Percentiles rank a stretch among this genome's conserved stretches.
These are phyloP conservation scores for Lepidostoma basale DNA, from an alignment of 1,140 invertebrate species.

Conservation along the genomic window DNA sequence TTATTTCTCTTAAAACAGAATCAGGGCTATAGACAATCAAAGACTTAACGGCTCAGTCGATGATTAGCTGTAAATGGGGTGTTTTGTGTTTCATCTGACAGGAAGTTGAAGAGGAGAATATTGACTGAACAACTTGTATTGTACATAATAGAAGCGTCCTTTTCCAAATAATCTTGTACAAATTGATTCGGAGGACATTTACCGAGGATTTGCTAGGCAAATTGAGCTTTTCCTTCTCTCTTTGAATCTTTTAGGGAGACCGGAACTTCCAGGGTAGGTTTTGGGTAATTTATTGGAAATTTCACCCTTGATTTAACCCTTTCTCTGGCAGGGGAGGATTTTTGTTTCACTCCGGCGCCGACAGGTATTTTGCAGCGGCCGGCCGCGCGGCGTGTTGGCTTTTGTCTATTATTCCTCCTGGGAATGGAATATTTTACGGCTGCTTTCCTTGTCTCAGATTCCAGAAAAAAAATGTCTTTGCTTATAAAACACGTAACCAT, in stretches of 20 bases:
- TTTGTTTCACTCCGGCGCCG: slow-evolving; percentile 8
- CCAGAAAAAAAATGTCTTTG: no score
- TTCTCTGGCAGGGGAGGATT: slow-evolving; percentile 18
- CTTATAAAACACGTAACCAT: no score
- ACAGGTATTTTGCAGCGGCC: slow-evolving; percentile 15
- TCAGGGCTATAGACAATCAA: no score
- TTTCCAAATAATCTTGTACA: no score
- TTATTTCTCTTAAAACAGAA: no score
- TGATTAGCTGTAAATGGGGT: no score
- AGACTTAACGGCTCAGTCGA: no score
- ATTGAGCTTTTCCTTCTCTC: slow-evolving; percentile 13
- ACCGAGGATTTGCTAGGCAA: slow-evolving; percentile 14
- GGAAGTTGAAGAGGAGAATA: no score
- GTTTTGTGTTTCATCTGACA: no score
- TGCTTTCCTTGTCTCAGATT: background rate
- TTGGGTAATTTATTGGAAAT: slow-evolving; percentile 45
- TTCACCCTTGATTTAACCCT: slow-evolving; percentile 41
- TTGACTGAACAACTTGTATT: no score
- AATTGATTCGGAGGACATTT: slow-evolving; percentile 13
- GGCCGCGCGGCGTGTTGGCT: background rate
- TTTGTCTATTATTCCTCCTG: background rate
- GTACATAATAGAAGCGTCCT: no score
- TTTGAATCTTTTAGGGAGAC: no score
- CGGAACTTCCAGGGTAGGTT: slow-evolving; percentile 29
- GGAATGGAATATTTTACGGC: background rate